Evolutionary conservation across 2,113 vertebrate species (phyloP), one percentile per base, ranked within the genome.

Genomic region (Bothrops jararaca): DNA sequence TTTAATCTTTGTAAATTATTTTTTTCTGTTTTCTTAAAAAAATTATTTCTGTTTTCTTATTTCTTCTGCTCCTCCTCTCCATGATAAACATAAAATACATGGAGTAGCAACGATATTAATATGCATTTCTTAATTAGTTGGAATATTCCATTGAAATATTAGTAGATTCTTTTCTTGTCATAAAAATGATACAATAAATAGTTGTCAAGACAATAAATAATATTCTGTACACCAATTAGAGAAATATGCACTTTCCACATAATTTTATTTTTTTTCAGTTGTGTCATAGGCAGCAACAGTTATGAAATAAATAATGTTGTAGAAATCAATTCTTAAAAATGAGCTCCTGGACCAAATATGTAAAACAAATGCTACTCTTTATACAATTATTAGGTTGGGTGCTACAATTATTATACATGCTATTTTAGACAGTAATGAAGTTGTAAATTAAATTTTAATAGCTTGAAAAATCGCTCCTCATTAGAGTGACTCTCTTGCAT

Each of bases 361-460:
- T 90, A n/a, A 20, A 0, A 91, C 91, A 94, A 74, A 86, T 94
- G 91, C 56, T 85, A 89, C 50, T 91, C 94, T 92, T 60, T 89
- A 80, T 39, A 88, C 24, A 34, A 69, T 54, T 89, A 95, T 93
- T n/a, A 90, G 91, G 89, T 95, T 85, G 45, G 85, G 80, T 90
- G 57, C 95, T 94, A 89, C 34, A 64, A 80, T 53, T 91, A 56
- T 88, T 95, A 88, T 91, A 88, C 92, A 92, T 87, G 92, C 52
- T 88, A 90, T 88, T 93, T 95, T 45, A 96, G 94, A 93, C 39
- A 91, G 85, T 50, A 93, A 56, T 45, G 89, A 94, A 85, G 92
- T 56, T 95, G 86, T 91, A 94, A 96, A 80, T 91, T 96, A 92
- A 88, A 89, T 95, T 97, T 93, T 94, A 96, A 94, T 95, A 95